Evolutionary conservation across 2,113 vertebrate species (phyloP).

Genomic region (Puma concolor): DNA sequence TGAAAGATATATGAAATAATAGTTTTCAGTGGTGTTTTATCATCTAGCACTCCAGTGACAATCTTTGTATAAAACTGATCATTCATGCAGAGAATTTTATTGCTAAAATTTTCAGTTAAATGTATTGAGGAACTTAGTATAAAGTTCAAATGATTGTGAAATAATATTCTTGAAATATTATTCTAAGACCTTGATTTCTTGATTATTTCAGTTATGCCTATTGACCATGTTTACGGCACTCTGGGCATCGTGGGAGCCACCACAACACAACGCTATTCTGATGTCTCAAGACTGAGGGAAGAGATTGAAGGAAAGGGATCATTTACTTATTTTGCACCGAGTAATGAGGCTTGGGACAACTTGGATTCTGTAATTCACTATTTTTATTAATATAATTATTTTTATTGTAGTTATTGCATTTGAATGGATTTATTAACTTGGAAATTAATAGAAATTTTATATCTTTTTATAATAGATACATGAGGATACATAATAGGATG

Average conservation of each 20-base stretch:
- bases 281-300: constrained; percentile 90
- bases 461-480: neutral
- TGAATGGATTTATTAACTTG: neutral
- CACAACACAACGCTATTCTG: constrained; percentile 91
- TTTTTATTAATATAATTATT: neutral
- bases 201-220: constrained; percentile 91
- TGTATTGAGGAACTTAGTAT: neutral
- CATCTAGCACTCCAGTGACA: neutral
- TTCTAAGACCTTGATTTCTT: neutral
- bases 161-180: neutral
- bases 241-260: constrained; percentile 93
- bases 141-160: neutral
- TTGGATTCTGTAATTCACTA: constrained; percentile 90
- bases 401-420: neutral
- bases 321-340: constrained; percentile 96
- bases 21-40: neutral
- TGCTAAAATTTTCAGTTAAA: neutral
- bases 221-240: constrained; percentile 95
- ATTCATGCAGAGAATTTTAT: neutral
- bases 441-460: neutral
- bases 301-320: constrained; percentile 97
- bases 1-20: neutral
- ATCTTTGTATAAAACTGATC: neutral
- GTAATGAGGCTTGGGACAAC: constrained; percentile 96
- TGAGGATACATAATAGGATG: neutral